Evolutionary conservation across 2,113 vertebrate genomes (phyloP), one percentile per base, ranked within the genome.

Genomic region (Hippocampus zosterae): DNA sequence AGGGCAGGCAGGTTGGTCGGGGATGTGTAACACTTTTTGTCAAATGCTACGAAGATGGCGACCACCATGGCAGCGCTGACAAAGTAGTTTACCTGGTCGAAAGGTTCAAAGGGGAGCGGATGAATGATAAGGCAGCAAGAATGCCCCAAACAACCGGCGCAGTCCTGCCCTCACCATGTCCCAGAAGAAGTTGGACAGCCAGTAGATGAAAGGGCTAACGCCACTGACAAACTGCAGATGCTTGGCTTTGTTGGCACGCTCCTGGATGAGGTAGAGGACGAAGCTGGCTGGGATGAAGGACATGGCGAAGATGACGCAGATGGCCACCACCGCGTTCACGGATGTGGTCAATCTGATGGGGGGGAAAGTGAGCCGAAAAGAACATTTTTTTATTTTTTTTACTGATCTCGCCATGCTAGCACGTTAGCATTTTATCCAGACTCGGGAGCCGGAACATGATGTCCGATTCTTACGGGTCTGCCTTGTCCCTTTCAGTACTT

Each of bases 211-310:
- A 42, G 95, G 94, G 74, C 92, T 98, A 85, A 98, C 95, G 18
- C 97, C 97, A 3, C 96, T 99, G 79, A 99, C 90, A 72, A 99
- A 94, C 89, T 99, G 97, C 64, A 98, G 93, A 74, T 98, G 96
- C 52, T 95, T 98, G 78, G 96, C 95, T 84, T 97, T 97, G 55
- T 93, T 95, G 73, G 94, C 94, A 0, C 94, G 93, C 82, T 99
- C 97, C 88, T 98, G 95, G 84, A 98, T 98, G 85, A 99, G 89
- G 89, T 97, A 98, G 77, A 98, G 92, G 83, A 98, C 93, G 78
- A 98, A 98, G 88, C 96, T 97, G 75, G 97, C 96, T 12, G 97
- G 97, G 90, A 98, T 92, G 77, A 98, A 98, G 82, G 97, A 99
- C 97, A 98, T 96, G 83, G 96, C 95, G 52, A 98, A 98, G 83